phyloP scores from a whole-genome alignment of 2,113 vertebrate species.

The Fregetta grallaria region DNA sequence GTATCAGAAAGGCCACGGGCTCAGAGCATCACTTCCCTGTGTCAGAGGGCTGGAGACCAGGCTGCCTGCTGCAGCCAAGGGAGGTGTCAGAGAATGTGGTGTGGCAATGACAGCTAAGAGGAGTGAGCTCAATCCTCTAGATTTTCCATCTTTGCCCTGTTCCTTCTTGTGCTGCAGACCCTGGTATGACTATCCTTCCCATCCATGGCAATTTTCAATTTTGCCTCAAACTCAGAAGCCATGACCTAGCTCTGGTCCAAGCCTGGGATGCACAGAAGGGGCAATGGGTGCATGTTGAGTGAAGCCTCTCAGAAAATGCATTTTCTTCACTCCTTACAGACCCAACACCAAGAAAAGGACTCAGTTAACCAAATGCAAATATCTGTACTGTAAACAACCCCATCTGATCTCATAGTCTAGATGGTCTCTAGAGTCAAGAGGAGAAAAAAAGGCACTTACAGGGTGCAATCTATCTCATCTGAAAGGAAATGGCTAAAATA shows the following conservation, averaged over 20 bases:
- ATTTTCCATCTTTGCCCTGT: neutral
- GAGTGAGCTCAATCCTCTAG: neutral
- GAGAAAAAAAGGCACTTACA: neutral
- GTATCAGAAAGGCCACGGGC: neutral
- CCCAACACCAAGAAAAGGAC: neutral
- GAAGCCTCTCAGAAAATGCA: neutral
- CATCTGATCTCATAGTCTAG: neutral
- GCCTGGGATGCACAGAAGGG: neutral
- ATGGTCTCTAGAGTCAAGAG: neutral
- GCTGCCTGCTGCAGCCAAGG: neutral
- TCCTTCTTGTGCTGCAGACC: neutral
- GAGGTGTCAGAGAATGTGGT: neutral
- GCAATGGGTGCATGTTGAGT: neutral
- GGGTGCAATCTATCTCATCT: neutral
- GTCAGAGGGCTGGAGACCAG: neutral
- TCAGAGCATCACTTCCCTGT: neutral
- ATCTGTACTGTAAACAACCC: neutral
- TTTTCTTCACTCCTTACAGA: neutral
- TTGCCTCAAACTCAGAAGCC: neutral
- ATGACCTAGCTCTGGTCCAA: neutral
- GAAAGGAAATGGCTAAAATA: neutral
- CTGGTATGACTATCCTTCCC: neutral
- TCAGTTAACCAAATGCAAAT: neutral
- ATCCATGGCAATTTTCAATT: neutral
- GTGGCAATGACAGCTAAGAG: neutral